Percentiles rank a stretch among this genome's conserved stretches.
These are phyloP conservation scores for Tachuris rubrigastra DNA, from an alignment of 2,113 vertebrate species.

Conservation along the genomic window DNA sequence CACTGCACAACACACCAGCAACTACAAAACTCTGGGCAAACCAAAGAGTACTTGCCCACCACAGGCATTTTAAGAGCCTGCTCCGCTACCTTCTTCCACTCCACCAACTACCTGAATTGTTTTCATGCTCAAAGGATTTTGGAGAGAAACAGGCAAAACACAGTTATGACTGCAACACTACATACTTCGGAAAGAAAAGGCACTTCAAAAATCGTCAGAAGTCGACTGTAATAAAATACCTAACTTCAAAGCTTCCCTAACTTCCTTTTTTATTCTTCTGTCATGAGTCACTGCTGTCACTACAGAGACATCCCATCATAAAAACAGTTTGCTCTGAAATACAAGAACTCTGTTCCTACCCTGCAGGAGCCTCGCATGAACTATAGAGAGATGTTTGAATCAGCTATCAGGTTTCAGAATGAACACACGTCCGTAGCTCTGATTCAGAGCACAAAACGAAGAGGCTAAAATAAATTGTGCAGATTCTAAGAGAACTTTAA, in stretches of 20 bases:
- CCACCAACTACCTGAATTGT: background rate
- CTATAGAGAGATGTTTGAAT: background rate
- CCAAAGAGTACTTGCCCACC: background rate
- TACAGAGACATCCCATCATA: background rate
- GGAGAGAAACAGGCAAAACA: background rate
- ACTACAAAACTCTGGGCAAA: background rate
- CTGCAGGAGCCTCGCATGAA: background rate
- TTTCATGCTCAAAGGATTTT: background rate
- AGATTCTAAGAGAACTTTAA: background rate
- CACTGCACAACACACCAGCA: background rate
- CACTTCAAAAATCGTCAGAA: background rate
- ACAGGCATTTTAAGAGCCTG: rapidly evolving
- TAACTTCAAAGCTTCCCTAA: background rate
- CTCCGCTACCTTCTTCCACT: rapidly evolving
- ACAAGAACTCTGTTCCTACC: background rate
- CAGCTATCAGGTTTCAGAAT: background rate
- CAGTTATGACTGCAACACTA: background rate
- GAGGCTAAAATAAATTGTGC: background rate
- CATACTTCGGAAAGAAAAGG: rapidly evolving
- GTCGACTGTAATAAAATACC: background rate
- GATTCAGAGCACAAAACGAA: background rate
- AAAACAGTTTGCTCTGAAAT: conserved; percentile 18
- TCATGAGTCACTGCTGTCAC: background rate
- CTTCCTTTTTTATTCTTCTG: background rate
- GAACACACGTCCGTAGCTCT: background rate